Evolutionary conservation across 2,888 invertebrate species (phyloP).

Genomic region (Cheilosia scutellata): DNA sequence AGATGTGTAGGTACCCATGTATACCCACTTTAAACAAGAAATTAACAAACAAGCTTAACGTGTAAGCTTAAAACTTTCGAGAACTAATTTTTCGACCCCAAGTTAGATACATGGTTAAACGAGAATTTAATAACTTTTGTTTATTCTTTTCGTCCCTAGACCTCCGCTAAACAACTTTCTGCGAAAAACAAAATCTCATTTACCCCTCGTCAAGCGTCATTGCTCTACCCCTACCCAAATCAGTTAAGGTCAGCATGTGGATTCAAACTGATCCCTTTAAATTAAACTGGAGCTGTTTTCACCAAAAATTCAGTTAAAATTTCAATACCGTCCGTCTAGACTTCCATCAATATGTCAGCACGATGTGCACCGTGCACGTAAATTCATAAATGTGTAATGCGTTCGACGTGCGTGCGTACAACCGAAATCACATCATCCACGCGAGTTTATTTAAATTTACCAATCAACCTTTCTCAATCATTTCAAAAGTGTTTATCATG

Average conservation of each 20-base stretch:
- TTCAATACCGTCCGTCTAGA: too few relatives aligned
- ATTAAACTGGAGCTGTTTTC: too few relatives aligned
- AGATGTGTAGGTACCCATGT: too few relatives aligned
- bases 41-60: not conserved
- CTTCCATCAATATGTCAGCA: too few relatives aligned
- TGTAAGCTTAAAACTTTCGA: conserved; percentile 1
- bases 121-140: not conserved
- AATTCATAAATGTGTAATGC: not conserved
- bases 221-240: not conserved
- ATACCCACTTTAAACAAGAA: not conserved
- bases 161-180: not conserved
- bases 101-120: not conserved
- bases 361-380: not conserved
- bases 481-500: conserved; percentile 39
- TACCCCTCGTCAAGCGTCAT: conserved; percentile 1
- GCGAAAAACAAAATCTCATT: not conserved
- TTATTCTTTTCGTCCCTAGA: not conserved
- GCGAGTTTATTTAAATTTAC: conserved; percentile 35
- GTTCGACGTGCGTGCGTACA: not conserved
- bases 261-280: not conserved
- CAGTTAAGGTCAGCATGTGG: not conserved
- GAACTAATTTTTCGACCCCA: not conserved
- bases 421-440: conserved; percentile 22
- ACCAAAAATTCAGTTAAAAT: too few relatives aligned
- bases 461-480: conserved; percentile 50